Conservation (phyloP, 92 coral and sea anemone genomes). For the Muricea muricata region DNA sequence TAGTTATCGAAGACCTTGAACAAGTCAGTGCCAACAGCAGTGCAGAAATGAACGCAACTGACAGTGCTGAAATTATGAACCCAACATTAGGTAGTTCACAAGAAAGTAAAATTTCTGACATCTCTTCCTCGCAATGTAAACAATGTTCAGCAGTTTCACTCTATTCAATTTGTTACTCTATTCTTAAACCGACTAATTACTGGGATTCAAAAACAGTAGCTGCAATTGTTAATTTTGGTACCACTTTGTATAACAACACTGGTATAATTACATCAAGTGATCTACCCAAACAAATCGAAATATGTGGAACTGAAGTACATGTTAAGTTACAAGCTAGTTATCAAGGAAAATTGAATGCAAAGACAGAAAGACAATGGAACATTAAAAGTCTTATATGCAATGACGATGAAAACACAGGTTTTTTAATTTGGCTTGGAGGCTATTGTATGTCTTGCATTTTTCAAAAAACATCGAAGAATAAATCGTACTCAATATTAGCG, state of each 20-base stretch:
- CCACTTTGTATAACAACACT: not conserved
- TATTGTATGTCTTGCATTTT: conserved; percentile 47
- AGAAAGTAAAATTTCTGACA: not conserved
- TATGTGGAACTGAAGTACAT: not conserved
- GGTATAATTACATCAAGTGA: not conserved
- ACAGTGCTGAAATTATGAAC: not conserved
- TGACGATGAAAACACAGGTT: conserved; percentile 5
- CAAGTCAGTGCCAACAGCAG: too few relatives aligned
- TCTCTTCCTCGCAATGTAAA: conserved; percentile 11
- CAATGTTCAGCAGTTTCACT: conserved; percentile 57
- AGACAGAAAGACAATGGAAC: conserved; percentile 4
- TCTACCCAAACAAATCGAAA: not conserved
- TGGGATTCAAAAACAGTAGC: conserved; percentile 59
- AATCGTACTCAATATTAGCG: conserved; percentile 27
- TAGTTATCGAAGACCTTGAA: not conserved
- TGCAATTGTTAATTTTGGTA: conserved; percentile 58
- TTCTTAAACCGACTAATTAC: conserved; percentile 66
- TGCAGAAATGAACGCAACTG: not conserved
- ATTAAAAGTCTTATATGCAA: conserved; percentile 29
- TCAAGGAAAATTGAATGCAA: conserved; percentile 36
- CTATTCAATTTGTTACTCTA: conserved; percentile 66
- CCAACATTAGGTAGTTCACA: not conserved
- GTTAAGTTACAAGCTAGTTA: not conserved
- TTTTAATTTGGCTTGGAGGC: conserved; percentile 37
- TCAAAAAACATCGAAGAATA: conserved; percentile 28